Percentiles rank a stretch among this genome's conserved stretches.
phyloP scores from a whole-genome alignment of 1,140 invertebrate species.

The Apocrypta bakeri region DNA sequence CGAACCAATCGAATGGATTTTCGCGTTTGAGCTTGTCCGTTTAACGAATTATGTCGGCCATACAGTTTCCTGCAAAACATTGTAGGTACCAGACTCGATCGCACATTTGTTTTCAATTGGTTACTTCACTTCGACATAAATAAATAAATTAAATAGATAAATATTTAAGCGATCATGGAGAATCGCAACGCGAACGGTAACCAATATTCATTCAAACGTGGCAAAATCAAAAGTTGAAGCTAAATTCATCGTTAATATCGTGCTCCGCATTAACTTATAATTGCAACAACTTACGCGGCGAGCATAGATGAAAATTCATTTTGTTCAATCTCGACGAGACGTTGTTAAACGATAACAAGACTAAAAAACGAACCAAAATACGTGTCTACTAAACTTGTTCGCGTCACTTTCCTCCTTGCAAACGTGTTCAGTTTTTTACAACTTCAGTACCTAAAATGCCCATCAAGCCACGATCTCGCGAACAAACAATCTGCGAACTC shows the following conservation, averaged over 20 bases:
- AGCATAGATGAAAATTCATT: background rate
- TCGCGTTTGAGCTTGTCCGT: background rate
- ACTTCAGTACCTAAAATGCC: constrained; percentile 25
- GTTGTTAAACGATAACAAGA: constrained; percentile 39
- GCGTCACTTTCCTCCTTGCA: background rate
- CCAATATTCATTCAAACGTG: background rate
- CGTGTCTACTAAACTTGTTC: constrained; percentile 25
- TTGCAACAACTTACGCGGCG: background rate
- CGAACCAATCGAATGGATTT: background rate
- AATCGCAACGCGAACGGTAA: background rate
- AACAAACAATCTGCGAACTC: background rate
- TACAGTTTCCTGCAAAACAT: background rate
- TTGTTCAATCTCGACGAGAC: too few species aligned
- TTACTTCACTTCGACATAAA: background rate
- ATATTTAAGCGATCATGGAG: background rate
- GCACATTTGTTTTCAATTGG: background rate
- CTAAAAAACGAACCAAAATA: background rate
- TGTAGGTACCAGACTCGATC: background rate
- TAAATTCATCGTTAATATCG: too few species aligned
- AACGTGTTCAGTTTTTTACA: background rate
- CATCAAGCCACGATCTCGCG: background rate
- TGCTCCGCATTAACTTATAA: background rate
- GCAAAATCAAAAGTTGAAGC: background rate
- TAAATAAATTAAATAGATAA: background rate
- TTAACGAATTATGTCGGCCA: background rate